These are phyloP conservation scores for Chrysopa pallens DNA, from an alignment of 1,140 invertebrate species.

Conservation along the genomic window DNA sequence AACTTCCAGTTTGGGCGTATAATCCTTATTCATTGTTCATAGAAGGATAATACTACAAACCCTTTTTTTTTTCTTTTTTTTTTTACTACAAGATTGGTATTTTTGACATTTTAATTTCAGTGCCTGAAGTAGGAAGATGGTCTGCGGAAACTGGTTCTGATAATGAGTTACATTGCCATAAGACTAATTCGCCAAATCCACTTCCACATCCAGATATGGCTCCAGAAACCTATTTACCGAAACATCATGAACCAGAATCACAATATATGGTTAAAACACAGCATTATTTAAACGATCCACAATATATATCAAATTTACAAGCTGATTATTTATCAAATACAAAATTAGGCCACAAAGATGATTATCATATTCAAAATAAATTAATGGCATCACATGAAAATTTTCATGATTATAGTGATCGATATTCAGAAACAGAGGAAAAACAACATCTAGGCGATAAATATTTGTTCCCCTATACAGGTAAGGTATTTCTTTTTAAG, in stretches of 20 bases:
- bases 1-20: no score
- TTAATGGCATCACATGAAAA: slow-evolving; percentile 34
- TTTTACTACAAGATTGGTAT: no score
- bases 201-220: slow-evolving; percentile 53
- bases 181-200: slow-evolving; percentile 49
- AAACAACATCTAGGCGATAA: slow-evolving; percentile 54
- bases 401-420: slow-evolving; percentile 36
- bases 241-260: neutral
- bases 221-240: slow-evolving; percentile 33
- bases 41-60: no score
- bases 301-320: slow-evolving; percentile 25
- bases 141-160: slow-evolving; percentile 59
- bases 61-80: no score
- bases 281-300: slow-evolving; percentile 1
- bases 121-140: slow-evolving; percentile 49
- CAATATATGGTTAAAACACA: neutral
- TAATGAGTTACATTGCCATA: slow-evolving; percentile 42
- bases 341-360: slow-evolving; percentile 4
- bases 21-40: no score
- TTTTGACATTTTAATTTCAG: no score
- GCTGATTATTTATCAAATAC: slow-evolving; percentile 21
- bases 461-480: slow-evolving; percentile 59
- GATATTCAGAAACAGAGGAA: slow-evolving; percentile 51
- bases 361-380: slow-evolving; percentile 28
- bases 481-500: slow-evolving; percentile 18